Evolutionary conservation across 2,113 vertebrate genomes (phyloP), one percentile per base, ranked within the genome.

Genomic region (Bubalus kerabau): DNA sequence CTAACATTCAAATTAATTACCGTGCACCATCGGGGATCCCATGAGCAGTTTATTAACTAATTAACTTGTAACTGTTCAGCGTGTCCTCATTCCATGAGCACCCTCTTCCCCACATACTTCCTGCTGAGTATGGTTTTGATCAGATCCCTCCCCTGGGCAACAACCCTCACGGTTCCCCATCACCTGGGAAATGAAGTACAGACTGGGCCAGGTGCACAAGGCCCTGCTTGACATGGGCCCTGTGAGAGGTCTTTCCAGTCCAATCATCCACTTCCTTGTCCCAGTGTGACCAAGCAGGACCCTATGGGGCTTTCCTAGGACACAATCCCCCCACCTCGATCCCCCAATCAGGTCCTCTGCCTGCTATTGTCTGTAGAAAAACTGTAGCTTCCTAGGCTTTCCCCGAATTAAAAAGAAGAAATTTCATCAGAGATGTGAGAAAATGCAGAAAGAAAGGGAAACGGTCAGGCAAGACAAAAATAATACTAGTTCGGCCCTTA

Each of bases 1-100:
- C 95, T 67, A 52, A 56, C 81, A 90, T 76, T 89, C 93, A 93
- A 94, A 96, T 97, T 97, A 97, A 98, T 98, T 96, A 96, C 96
- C 43, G 46, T 0, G 81, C 87, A 90, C 95, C 93, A 64, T 76
- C 26, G 3, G 95, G 80, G 74, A 94, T 92, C 96, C 96, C 93
- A 56, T 0, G 52, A 93, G 95, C 84, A 93, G 74, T 43, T 97
- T 87, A 95, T 90, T 95, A 97, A 91, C 96, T 97, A 94, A 97
- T 98, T 94, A 97, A 93, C 91, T 97, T 87, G 93, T 30, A 40
- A 28, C 85, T 87, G 5, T 81, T 94, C 30, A 9, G 59, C 6
- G 4, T 4, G 46, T 52, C 64, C 89, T 76, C 60, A 9, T 86
- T 50, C 83, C 46, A 11, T 14, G 4, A 0, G 43, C 8, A 1